phyloP scores from a whole-genome alignment of 2,797 vertebrate species.

The Selene dorsalis region DNA sequence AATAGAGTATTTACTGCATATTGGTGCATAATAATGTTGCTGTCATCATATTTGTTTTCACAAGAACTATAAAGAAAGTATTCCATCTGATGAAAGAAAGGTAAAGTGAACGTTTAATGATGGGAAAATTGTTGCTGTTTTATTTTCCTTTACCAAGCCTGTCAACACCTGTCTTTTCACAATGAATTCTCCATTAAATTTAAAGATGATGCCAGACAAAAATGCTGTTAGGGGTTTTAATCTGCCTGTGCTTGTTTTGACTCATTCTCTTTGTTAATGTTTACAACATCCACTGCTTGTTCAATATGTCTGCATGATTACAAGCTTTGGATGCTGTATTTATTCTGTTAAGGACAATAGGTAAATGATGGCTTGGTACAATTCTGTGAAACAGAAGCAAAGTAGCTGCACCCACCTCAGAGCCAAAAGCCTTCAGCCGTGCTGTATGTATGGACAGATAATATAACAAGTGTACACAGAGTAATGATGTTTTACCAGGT shows the following conservation, averaged over 20 bases:
- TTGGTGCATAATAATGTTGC: background rate
- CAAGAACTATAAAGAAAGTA: background rate
- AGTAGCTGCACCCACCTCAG: background rate
- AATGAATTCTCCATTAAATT: background rate
- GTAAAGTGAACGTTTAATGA: background rate
- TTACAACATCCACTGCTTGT: background rate
- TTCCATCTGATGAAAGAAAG: background rate
- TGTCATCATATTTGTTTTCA: background rate
- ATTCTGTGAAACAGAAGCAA: background rate
- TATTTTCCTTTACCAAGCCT: background rate
- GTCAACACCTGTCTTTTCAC: background rate
- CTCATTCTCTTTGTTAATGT: background rate
- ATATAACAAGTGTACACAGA: background rate
- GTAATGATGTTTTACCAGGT: background rate
- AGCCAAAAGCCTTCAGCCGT: background rate
- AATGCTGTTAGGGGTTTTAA: background rate
- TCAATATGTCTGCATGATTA: background rate
- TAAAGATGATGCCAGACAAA: background rate
- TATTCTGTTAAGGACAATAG: background rate
- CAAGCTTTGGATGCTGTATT: background rate
- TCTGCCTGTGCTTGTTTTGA: background rate
- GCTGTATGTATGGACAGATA: background rate
- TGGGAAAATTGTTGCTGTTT: too few species aligned
- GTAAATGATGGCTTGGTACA: background rate
- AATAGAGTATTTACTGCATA: background rate